phyloP scores from a whole-genome alignment of 2,797 vertebrate species.

The Esox masquinongy region DNA sequence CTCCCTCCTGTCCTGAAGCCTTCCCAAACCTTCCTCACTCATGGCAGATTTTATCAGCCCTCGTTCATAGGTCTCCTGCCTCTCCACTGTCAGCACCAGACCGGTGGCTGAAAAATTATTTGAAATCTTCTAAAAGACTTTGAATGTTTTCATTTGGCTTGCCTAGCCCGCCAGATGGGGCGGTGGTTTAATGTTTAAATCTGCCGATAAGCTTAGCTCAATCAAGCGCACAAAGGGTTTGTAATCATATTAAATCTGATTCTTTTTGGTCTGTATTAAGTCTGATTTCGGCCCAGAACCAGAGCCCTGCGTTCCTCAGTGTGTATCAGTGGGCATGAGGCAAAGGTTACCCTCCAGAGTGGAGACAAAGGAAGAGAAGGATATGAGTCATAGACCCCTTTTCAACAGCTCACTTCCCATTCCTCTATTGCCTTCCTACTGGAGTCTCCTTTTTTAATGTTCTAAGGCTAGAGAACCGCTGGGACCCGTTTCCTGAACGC shows the following conservation, averaged over 20 bases:
- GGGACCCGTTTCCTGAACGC: neutral
- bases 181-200: too few species aligned
- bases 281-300: neutral
- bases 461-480: neutral
- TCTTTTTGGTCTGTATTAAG: neutral
- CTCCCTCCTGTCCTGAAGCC: slow-evolving; percentile 4
- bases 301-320: neutral
- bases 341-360: slow-evolving; percentile 61
- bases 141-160: neutral
- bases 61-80: slow-evolving; percentile 58
- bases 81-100: slow-evolving; percentile 25
- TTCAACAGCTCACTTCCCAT: slow-evolving; percentile 46
- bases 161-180: neutral
- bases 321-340: slow-evolving; percentile 45
- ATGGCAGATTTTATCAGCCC: slow-evolving; percentile 53
- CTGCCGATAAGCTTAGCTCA: neutral
- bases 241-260: neutral
- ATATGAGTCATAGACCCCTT: slow-evolving; percentile 52
- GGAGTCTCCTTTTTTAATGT: slow-evolving; percentile 2
- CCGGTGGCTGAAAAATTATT: neutral
- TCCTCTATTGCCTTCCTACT: slow-evolving; percentile 17
- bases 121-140: neutral
- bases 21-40: slow-evolving; percentile 34
- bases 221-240: neutral
- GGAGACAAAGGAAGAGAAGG: slow-evolving; percentile 54